These are phyloP conservation scores for Amphiura filiformis DNA, from an alignment of 35 echinoderm and acorn worm genomes.

Conservation along the genomic window DNA sequence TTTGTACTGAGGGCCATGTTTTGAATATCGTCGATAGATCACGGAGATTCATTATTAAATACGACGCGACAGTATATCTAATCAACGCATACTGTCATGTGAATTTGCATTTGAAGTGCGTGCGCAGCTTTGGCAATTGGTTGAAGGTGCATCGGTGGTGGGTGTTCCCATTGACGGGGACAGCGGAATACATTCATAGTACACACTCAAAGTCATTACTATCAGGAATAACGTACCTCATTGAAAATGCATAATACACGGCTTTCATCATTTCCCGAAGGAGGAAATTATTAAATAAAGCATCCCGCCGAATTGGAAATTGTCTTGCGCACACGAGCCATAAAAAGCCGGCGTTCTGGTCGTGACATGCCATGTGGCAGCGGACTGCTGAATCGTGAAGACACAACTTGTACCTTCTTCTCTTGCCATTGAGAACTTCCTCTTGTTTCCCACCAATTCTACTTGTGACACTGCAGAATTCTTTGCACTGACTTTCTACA, in stretches of 20 bases:
- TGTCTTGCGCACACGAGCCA: no score
- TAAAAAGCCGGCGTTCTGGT: no score
- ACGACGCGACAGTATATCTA: background rate
- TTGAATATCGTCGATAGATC: background rate
- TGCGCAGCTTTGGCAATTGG: background rate
- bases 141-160: no score
- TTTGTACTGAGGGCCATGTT: background rate
- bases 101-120: no score
- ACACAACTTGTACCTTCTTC: no score
- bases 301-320: slow-evolving; percentile 1
- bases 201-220: background rate
- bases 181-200: background rate
- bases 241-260: slow-evolving; percentile 5
- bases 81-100: background rate
- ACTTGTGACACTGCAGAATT: no score
- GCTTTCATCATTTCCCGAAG: background rate
- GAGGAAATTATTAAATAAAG: slow-evolving; percentile 13
- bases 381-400: no score
- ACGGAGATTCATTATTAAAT: background rate
- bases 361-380: background rate
- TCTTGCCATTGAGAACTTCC: no score
- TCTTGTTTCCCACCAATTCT: no score
- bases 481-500: no score
- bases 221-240: background rate
- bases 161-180: slow-evolving; percentile 10